Base-by-base conservation (phyloP, 2,113 vertebrate species). In the Alectura lathami region DNA sequence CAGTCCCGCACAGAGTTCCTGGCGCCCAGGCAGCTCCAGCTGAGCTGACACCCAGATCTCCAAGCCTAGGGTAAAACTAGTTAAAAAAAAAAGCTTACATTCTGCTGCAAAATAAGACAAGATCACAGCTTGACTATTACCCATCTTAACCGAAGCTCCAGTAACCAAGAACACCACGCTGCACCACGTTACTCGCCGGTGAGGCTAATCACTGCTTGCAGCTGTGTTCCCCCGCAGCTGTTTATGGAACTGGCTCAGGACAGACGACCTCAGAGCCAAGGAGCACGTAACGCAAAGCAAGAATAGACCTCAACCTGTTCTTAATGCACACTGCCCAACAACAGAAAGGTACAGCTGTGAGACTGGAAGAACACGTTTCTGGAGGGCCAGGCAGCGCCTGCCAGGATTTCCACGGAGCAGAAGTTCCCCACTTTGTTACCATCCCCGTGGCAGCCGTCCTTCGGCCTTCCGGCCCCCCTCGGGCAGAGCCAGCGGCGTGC, bases 151-250 rank as follows among this genome's bases (percentile, higher is more conserved):
- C 48, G 36, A 36, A 53, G 22, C 17, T 38, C 45, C 43, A 8
- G 36, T 23, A 62, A 56, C 43, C 1, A 0, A 27, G 42, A 40
- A 42, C 3, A 7, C 26, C 68, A 13, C 1, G 8, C 7, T 24
- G 14, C 48, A 11, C 8, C 3, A 3, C 8, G 24, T 34, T 56
- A 64, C 29, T 50, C 20, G 17, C 75, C 63, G 86, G 51, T 68
- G 32, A 67, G 66, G 60, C 50, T 1, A 36, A 30, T 4, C 51
- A 3, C 75, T 64, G 50, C 30, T 3, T 9, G 54, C 9, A 42
- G 32, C 13, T 51, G 53, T 57, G 18, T 43, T 59, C 82, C 75
- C 34, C 23, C 0, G 45, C 17, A 47, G 60, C 51, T 74, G 38
- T 0, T 14, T 32, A 8, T 6, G 60, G 54, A 45, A 32, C 17